Evolutionary conservation across 2,797 vertebrate species (phyloP), one percentile per base, ranked within the genome.

Genomic region (Sternotherus odoratus): DNA sequence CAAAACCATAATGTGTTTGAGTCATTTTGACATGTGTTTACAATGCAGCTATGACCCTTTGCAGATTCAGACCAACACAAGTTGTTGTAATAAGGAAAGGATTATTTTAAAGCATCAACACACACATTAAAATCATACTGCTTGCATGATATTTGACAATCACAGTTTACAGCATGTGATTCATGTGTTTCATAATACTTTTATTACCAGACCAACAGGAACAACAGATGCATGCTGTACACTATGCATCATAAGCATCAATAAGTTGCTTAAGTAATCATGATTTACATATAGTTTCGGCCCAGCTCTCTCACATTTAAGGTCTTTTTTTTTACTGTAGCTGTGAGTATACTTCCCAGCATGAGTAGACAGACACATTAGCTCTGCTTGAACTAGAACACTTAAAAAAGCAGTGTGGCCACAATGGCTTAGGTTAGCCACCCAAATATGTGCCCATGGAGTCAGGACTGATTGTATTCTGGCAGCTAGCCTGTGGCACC

Each of bases 11-110:
- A 63, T 36, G 26, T 43, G 39, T 57, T 81, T 81, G n/a, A 92
- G 48, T 86, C 83, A 53, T 30, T 96, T 50, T 53, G 87, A 95
- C 86, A 90, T 72, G 63, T 80, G 5, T 88, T 53, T 84, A 78
- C 89, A 5, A 57, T 43, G 33, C 48, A 69, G 69, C 0, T 15
- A 90, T 83, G 77, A n/a, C 54, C 39, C 43, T 56, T 79, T 91
- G 60, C 74, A 5, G 28, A 57, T 24, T 79, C 75, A 86, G 39
- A 51, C 2, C 66, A 78, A 56, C 46, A 82, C 60, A 80, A 75
- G 88, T 28, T 8, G 77, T 81, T 86, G 12, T 49, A 49, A 49
- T 12, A 49, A 49, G 48, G 46, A 48, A 48, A 48, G 46, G 48
- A 49, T 49, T 49, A 49, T 49, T 49, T 49, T 49, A 49, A 49